A percentile compares a stretch with the other conserved stretches of the same genome.
These are phyloP conservation scores for Agapornis roseicollis DNA, from an alignment of 2,113 vertebrate genomes.

Conservation along the genomic window DNA sequence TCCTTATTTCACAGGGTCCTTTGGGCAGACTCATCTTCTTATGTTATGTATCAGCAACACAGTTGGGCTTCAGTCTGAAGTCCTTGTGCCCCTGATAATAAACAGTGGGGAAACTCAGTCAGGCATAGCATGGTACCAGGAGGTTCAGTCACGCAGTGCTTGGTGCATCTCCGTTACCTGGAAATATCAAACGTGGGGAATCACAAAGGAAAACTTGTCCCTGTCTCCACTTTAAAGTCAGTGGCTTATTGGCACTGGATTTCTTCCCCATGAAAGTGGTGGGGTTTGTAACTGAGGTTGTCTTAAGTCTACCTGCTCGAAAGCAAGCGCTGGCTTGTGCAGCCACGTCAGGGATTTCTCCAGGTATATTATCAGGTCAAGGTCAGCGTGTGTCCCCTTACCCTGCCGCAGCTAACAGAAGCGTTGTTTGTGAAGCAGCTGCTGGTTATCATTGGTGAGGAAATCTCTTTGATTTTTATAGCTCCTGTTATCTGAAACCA, in stretches of 20 bases:
- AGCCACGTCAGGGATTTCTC: neutral
- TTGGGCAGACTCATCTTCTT: neutral
- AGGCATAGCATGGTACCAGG: neutral
- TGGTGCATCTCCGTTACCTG: neutral
- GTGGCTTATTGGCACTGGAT: neutral
- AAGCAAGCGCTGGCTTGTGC: neutral
- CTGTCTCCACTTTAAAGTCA: neutral
- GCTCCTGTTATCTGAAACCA: slow-evolving; percentile 79
- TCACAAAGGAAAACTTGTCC: neutral
- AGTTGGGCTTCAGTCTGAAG: neutral
- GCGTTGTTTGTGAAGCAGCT: slow-evolving; percentile 14
- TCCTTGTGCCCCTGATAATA: neutral
- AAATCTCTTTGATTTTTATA: slow-evolving; percentile 60
- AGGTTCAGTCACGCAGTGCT: neutral
- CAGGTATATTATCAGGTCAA: neutral
- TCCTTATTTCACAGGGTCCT: neutral
- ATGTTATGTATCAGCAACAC: fast-evolving
- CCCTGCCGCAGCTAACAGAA: neutral
- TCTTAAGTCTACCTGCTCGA: neutral
- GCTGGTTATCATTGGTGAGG: slow-evolving; percentile 48
- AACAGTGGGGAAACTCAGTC: neutral
- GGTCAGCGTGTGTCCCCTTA: neutral
- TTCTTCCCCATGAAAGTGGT: neutral
- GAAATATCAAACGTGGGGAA: neutral
- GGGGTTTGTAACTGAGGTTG: neutral